Base-by-base conservation (phyloP, 2,113 vertebrate genomes). In the Sceloporus undulatus region DNA sequence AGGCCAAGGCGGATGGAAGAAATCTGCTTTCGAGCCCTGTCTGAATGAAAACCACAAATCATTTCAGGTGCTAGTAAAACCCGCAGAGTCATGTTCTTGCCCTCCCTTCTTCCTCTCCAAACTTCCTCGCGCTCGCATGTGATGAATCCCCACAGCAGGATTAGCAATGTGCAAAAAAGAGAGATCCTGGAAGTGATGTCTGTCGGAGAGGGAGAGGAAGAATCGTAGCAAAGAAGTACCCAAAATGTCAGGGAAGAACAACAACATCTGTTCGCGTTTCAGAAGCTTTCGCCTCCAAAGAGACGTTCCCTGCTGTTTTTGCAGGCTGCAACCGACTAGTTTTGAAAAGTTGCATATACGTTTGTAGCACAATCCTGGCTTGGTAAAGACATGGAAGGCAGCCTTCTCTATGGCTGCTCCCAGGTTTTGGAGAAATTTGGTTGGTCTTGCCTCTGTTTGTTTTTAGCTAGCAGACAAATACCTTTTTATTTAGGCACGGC, bases 191-290 rank as follows among this genome's bases (percentile, higher is more conserved):
- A 48, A 65, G 86, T 54, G 82, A 56, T 82, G 79, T 11, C 13
- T 13, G 73, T n/a, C 1, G 87, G 65, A 83, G 65, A 85, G 81
- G 18, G 73, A 87, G 87, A 85, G 85, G 76, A 9, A 0, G 5
- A 2, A 23, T 2, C 56, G 11, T 25, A 38, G 29, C 29, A 8
- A n/a, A 19, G 9, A n/a, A 38, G 70, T 52, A 14, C 40, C 9
- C 8, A 54, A 70, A 68, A 52, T 79, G 78, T 80, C 16, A 86
- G 80, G 48, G 25, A 0, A 40, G 0, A 91, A 87, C 73, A 73
- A 84, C 79, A 90, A 93, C 93, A 79, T 52, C 71, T 91, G 86
- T 71, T 92, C 89, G 83, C 8, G 16, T 92, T 90, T 91, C 84
- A 82, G 85, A 52, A 74, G 48, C 82, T 92, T 90, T 90, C 25